A percentile compares a stretch with the other conserved stretches of the same genome.
These are phyloP conservation scores for Hippocampus abdominalis DNA, from an alignment of 2,113 vertebrate species.

Conservation along the genomic window DNA sequence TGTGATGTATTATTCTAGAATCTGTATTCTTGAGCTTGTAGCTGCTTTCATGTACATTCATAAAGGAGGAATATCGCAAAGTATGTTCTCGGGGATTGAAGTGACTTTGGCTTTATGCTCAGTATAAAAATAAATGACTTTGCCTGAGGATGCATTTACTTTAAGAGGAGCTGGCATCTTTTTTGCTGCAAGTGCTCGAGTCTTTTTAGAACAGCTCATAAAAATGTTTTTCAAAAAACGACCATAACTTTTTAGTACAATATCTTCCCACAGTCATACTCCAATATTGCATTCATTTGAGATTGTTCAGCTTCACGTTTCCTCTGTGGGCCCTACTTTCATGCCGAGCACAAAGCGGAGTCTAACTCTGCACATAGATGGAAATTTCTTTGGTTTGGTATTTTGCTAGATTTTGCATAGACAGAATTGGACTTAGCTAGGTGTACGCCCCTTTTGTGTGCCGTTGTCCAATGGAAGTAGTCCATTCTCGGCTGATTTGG, in stretches of 20 bases:
- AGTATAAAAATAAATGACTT: background rate
- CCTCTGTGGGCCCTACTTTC: background rate
- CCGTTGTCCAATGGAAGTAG: no score
- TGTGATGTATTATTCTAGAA: background rate
- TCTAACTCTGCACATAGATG: no score
- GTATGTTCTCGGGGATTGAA: background rate
- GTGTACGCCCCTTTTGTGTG: no score
- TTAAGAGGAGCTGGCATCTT: background rate
- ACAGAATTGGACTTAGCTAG: no score
- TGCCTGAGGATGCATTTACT: slow-evolving; percentile 1
- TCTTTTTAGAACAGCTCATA: background rate
- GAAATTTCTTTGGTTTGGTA: no score
- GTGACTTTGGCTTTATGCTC: background rate
- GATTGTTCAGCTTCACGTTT: background rate
- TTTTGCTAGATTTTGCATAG: no score
- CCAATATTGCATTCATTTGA: background rate
- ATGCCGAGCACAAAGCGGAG: no score
- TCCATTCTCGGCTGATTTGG: no score
- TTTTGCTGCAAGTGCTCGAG: background rate
- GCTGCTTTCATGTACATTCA: background rate
- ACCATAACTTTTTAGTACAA: background rate
- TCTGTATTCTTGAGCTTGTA: background rate
- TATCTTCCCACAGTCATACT: background rate
- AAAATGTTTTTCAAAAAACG: background rate
- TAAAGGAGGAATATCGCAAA: background rate